Conservation (phyloP, 1,140 invertebrate species). For the Trachymyrmex cornetzi region DNA sequence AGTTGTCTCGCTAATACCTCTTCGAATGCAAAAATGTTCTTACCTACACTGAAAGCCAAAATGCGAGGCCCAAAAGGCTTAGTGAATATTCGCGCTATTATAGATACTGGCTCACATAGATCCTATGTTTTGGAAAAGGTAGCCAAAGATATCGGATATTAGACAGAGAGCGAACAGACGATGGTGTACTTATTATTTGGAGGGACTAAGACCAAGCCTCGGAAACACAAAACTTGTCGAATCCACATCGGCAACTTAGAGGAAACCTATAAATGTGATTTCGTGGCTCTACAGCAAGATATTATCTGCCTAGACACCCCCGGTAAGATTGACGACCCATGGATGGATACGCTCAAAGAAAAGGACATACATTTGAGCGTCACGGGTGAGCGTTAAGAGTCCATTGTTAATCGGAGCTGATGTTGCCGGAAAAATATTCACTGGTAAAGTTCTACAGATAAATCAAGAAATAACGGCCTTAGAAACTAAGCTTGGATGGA, state of each 20-base stretch:
- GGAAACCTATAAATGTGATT: conserved; percentile 56
- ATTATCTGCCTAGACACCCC: conserved; percentile 61
- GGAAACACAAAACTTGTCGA: conserved; percentile 53
- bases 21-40: conserved; percentile 40
- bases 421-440: conserved; percentile 77
- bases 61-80: conserved; percentile 5
- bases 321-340: neutral
- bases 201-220: conserved; percentile 15
- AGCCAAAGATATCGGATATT: conserved; percentile 16
- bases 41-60: conserved; percentile 46
- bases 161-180: neutral
- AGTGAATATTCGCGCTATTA: conserved; percentile 16
- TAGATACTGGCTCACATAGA: conserved; percentile 58
- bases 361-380: neutral
- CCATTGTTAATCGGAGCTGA: conserved; percentile 75
- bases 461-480: conserved; percentile 69
- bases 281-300: conserved; percentile 60
- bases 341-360: neutral
- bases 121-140: conserved; percentile 50
- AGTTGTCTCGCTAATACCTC: conserved; percentile 28
- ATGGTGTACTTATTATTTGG: conserved; percentile 60
- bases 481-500: conserved; percentile 79
- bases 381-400: neutral
- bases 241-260: conserved; percentile 30
- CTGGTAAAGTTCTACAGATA: conserved; percentile 69